phyloP scores from a whole-genome alignment of 2,113 vertebrate genomes.

The Halcyon senegalensis region DNA sequence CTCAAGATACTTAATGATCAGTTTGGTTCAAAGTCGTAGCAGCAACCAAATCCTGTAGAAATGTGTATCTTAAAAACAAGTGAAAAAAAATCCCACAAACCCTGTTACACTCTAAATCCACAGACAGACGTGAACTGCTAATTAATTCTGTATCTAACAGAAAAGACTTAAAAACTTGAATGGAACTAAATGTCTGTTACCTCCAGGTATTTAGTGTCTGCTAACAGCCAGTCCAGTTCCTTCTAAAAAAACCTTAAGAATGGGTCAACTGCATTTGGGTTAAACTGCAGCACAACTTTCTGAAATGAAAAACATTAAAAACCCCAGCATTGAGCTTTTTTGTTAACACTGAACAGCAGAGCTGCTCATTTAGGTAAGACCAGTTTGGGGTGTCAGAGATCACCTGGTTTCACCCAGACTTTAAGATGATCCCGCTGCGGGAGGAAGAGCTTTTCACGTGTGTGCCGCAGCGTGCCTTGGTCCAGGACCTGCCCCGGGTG shows the following conservation, averaged over 20 bases:
- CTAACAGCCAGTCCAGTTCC: slow-evolving; percentile 79
- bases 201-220: slow-evolving; percentile 81
- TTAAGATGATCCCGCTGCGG: fast-evolving
- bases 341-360: neutral
- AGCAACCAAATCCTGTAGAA: slow-evolving; percentile 11
- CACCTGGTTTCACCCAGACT: neutral
- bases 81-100: neutral
- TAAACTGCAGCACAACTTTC: slow-evolving; percentile 40
- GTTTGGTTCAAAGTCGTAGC: slow-evolving; percentile 7
- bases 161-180: slow-evolving; percentile 63
- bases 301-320: neutral
- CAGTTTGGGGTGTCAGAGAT: neutral
- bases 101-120: slow-evolving; percentile 81
- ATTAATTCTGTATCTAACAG: slow-evolving; percentile 72
- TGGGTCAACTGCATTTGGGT: slow-evolving; percentile 37
- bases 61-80: neutral
- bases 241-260: slow-evolving; percentile 69
- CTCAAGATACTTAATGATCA: slow-evolving; percentile 5
- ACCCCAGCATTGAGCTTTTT: neutral
- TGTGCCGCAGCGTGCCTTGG: neutral
- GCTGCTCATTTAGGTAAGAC: fast-evolving
- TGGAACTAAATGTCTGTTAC: slow-evolving; percentile 87
- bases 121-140: slow-evolving; percentile 71
- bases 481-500: neutral
- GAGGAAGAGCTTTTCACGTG: neutral